Conservation (phyloP, 2,888 invertebrate species). For the Cheilosia scutellata region DNA sequence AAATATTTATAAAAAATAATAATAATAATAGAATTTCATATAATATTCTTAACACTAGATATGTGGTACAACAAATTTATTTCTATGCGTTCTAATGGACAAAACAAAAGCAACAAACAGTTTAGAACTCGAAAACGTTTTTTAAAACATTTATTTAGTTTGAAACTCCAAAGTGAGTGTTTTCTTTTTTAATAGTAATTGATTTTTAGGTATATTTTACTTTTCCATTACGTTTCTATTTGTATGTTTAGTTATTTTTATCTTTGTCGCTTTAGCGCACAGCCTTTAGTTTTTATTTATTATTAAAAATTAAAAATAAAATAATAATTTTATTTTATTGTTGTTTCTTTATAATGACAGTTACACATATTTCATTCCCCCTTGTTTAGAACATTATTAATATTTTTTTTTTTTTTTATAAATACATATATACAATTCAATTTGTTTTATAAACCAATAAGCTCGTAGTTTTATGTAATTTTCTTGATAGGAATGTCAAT, state of each 20-base stretch:
- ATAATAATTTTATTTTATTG: conserved; percentile 12
- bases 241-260: conserved; percentile 48
- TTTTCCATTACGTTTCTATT: background rate
- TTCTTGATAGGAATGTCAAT: conserved; percentile 63
- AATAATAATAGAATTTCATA: conserved; percentile 34
- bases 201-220: conserved; percentile 22
- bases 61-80: conserved; percentile 17
- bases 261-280: conserved; percentile 73
- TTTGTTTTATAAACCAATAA: conserved; percentile 59
- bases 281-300: conserved; percentile 66
- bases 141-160: conserved; percentile 10
- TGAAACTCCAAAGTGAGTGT: too few species aligned
- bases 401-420: conserved; percentile 21
- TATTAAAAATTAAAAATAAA: background rate
- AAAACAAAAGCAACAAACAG: conserved; percentile 29
- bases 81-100: background rate
- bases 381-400: background rate
- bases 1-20: conserved; percentile 34
- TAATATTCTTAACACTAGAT: conserved; percentile 37
- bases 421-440: conserved; percentile 27
- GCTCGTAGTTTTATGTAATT: conserved; percentile 46
- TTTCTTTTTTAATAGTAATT: conserved; percentile 25
- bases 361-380: too few species aligned
- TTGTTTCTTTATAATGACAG: too few species aligned
- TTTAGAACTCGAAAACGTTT: conserved; percentile 17